Conservation (phyloP, 1,140 invertebrate species). For the Watersipora subatra region DNA sequence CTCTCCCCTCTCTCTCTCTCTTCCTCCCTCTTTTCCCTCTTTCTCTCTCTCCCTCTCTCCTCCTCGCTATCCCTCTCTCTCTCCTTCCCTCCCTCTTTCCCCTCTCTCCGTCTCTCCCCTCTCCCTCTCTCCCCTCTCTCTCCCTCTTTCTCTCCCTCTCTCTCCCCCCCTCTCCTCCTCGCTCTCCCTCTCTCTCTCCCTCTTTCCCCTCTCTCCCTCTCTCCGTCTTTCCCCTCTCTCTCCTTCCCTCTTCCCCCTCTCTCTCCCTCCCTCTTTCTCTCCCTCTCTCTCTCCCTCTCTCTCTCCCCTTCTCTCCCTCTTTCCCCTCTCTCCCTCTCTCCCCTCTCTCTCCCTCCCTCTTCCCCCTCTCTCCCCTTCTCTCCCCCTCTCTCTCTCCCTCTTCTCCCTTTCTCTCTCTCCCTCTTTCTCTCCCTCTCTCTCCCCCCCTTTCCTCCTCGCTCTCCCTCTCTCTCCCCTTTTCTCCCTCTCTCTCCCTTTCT, state of each 20-base stretch:
- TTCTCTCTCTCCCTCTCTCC: background rate
- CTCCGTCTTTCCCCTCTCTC: background rate
- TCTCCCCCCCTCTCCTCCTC: no score
- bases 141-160: background rate
- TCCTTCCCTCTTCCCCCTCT: background rate
- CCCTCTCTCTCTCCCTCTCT: background rate
- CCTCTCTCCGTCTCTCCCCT: background rate
- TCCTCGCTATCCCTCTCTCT: background rate
- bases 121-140: constrained; percentile 6
- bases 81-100: constrained; percentile 2
- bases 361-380: background rate
- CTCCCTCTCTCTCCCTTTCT: background rate
- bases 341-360: constrained; percentile 7
- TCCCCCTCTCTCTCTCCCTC: background rate
- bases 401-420: background rate
- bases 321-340: background rate
- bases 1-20: background rate
- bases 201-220: background rate
- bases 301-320: constrained; percentile 2
- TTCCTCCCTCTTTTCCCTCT: background rate
- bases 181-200: background rate
- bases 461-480: no score
- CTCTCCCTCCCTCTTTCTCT: background rate
- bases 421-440: background rate
- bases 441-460: background rate